Base-by-base conservation (phyloP, 1,140 invertebrate species). In the Anastrepha ludens region DNA sequence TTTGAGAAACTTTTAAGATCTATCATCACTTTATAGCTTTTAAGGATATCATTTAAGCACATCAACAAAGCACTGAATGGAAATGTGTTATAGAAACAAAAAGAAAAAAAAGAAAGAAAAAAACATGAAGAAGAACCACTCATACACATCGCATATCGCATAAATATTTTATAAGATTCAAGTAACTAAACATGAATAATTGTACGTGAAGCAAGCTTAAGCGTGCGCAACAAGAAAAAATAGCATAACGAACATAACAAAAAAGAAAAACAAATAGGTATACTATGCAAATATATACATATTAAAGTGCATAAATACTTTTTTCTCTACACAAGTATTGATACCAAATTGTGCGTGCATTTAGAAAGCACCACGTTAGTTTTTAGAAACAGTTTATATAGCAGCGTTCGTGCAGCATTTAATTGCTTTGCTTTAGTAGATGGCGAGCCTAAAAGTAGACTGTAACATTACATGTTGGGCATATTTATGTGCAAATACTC, bases 61-160 rank as follows among this genome's bases (percentile, higher is more conserved):
- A 81, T n/a, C 7, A 55, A 55, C 1, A 20, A 29, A 29, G 20
- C 20, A 81, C 20, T 50, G 74, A 81, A 29, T 44, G 41, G 41
- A 41, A 11, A 39, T 20, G 20, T 67, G 64, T 67, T 67, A 20
- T 41, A 67, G 7, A 20, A 29, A 39, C 9, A 13, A 47, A 2
- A 13, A 6, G 67, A 6, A 47, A 39, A 44, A 3, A 3, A 70
- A 44, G 11, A 44, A 15, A n/a, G 3, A 67, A 2, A 11, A 67
- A 8, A 20, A 67, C 9, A 9, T 7, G 47, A 55, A 29, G 44
- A 47, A 17, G 74, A 81, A 55, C 44, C 44, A 55, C 74, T 81
- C 74, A 81, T 47, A 55, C 74, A 81, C 74, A 81, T 81, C 74
- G 74, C 74, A 81, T 81, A 81, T 81, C 74, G 74, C 74, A 81